Evolutionary conservation across 2,113 vertebrate genomes (phyloP).

Genomic region (Ophthalmolycus amberensis): DNA sequence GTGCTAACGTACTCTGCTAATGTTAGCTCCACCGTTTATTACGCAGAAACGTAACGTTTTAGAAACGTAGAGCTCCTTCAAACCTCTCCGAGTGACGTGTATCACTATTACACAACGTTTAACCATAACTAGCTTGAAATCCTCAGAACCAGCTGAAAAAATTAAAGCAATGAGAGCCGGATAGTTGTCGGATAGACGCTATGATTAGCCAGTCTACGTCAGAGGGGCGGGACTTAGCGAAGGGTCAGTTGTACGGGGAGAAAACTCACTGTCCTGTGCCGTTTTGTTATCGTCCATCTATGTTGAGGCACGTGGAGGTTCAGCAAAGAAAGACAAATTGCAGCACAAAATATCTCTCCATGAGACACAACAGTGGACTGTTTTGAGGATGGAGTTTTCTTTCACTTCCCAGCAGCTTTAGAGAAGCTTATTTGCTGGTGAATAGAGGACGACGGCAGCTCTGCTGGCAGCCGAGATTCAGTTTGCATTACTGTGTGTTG

Average conservation of each 20-base stretch:
- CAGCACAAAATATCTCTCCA: not conserved
- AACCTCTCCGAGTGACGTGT: too few relatives aligned
- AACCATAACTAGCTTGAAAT: too few relatives aligned
- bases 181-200: too few relatives aligned
- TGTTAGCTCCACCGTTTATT: not conserved
- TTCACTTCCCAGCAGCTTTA: not conserved
- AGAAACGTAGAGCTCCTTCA: not conserved
- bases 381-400: not conserved
- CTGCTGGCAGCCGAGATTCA: slow-evolving; percentile 17
- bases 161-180: too few relatives aligned
- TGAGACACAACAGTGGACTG: not conserved
- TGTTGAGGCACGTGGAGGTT: not conserved
- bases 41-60: too few relatives aligned
- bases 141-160: too few relatives aligned
- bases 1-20: not conserved
- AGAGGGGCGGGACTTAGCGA: not conserved
- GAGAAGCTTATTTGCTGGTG: slow-evolving; percentile 13
- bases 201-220: not conserved
- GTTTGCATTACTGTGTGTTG: slow-evolving; percentile 9
- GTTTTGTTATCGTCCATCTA: not conserved
- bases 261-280: not conserved
- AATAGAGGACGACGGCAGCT: not conserved
- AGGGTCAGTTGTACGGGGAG: not conserved
- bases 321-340: not conserved
- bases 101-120: too few relatives aligned